Evolutionary conservation across 2,888 invertebrate genomes (phyloP).

Genomic region (Phengaris alcon): DNA sequence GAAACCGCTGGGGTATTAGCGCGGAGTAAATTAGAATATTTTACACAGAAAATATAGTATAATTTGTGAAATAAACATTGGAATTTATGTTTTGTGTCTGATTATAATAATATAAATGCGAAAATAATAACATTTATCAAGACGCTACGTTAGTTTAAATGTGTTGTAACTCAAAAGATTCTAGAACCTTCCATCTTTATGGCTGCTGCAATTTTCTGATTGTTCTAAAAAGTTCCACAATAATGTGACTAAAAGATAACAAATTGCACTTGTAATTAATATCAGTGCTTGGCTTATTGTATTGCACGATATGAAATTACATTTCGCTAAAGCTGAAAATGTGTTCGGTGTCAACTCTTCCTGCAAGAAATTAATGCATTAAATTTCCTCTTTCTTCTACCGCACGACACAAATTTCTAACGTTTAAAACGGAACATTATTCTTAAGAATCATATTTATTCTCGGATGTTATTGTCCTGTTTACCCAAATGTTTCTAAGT

Average conservation of each 20-base stretch:
- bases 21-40: conserved; percentile 67
- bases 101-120: background rate
- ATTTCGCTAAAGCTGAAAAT: background rate
- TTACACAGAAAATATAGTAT: conserved; percentile 29
- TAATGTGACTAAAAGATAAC: background rate
- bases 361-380: conserved; percentile 5
- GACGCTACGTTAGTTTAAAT: background rate
- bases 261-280: conserved; percentile 9
- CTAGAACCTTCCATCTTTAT: too few species aligned
- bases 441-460: conserved; percentile 25
- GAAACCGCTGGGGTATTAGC: conserved; percentile 51
- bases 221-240: background rate
- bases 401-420: conserved; percentile 5
- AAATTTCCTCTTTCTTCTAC: background rate
- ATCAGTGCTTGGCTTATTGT: conserved; percentile 12
- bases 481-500: conserved; percentile 13
- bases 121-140: background rate
- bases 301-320: conserved; percentile 13
- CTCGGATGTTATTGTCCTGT: conserved; percentile 24
- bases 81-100: background rate
- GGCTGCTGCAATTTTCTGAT: background rate
- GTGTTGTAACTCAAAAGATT: too few species aligned
- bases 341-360: conserved; percentile 1
- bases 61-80: background rate
- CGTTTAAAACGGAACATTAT: conserved; percentile 5